phyloP scores from a whole-genome alignment of 1,140 invertebrate species.

The Drosophila hydei region DNA sequence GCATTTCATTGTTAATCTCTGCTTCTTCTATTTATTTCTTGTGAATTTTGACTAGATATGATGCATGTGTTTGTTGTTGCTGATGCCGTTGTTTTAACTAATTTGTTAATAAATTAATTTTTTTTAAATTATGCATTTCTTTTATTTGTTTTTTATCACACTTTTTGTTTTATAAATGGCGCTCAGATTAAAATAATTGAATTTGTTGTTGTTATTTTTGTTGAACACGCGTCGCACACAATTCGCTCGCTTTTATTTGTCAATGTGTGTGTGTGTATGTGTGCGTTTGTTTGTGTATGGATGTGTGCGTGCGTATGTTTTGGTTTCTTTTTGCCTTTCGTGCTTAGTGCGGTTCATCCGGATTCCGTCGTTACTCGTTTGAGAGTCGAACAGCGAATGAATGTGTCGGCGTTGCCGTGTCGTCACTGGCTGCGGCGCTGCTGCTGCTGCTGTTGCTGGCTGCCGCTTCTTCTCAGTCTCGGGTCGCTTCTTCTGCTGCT shows the following conservation, averaged over 20 bases:
- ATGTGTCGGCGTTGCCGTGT: conserved; percentile 71
- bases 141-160: conserved; percentile 41
- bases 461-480: conserved; percentile 42
- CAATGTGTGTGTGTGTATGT: conserved; percentile 28
- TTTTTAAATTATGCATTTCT: conserved; percentile 29
- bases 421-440: conserved; percentile 66
- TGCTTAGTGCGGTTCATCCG: conserved; percentile 62
- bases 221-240: conserved; percentile 48
- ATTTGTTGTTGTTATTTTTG: conserved; percentile 19
- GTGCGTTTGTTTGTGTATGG: conserved; percentile 4
- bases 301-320: conserved; percentile 28
- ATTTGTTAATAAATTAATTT: conserved; percentile 24
- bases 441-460: conserved; percentile 26
- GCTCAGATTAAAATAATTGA: conserved; percentile 46
- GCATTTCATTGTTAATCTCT: conserved; percentile 42
- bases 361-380: conserved; percentile 82
- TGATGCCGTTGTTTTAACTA: conserved; percentile 14
- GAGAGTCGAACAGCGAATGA: conserved; percentile 83
- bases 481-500: conserved; percentile 29
- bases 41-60: conserved; percentile 48
- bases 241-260: conserved; percentile 31
- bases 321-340: conserved; percentile 37
- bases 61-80: conserved; percentile 34
- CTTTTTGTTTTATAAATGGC: conserved; percentile 41
- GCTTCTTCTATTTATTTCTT: conserved; percentile 23